Conservation (phyloP, 2,888 invertebrate genomes). For the Apamea epomidion region DNA sequence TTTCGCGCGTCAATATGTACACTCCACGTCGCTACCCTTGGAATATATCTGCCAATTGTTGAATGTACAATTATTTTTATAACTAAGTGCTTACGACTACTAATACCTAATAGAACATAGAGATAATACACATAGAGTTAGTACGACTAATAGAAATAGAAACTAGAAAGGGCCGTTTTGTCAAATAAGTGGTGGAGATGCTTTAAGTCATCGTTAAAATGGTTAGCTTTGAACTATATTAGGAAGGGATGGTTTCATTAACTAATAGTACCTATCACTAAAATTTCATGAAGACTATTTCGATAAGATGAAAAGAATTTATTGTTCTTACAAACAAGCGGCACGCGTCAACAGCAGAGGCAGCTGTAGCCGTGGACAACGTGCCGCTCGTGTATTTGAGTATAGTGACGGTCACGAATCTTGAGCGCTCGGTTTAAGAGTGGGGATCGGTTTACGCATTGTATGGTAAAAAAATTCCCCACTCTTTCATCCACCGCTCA, state of each 20-base stretch:
- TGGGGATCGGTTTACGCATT: too few species aligned
- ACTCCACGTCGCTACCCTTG: slow-evolving; percentile 21
- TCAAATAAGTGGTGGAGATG: not conserved
- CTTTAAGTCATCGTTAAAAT: too few species aligned
- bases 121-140: not conserved
- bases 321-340: too few species aligned
- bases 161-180: not conserved
- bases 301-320: not conserved
- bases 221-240: too few species aligned
- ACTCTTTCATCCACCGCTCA: too few species aligned
- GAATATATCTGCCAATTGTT: slow-evolving; percentile 3
- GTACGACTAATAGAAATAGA: too few species aligned
- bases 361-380: too few species aligned
- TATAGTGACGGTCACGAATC: too few species aligned
- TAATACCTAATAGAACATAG: not conserved
- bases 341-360: too few species aligned
- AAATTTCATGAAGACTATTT: not conserved
- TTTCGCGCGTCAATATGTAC: slow-evolving; percentile 39
- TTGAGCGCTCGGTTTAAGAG: too few species aligned
- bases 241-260: not conserved
- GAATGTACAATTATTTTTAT: slow-evolving; percentile 14
- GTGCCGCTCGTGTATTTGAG: too few species aligned
- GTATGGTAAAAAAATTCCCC: too few species aligned
- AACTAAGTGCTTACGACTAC: not conserved
- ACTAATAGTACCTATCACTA: not conserved